phyloP scores from a whole-genome alignment of 2,113 vertebrate species.

The Atrichornis clamosus region DNA sequence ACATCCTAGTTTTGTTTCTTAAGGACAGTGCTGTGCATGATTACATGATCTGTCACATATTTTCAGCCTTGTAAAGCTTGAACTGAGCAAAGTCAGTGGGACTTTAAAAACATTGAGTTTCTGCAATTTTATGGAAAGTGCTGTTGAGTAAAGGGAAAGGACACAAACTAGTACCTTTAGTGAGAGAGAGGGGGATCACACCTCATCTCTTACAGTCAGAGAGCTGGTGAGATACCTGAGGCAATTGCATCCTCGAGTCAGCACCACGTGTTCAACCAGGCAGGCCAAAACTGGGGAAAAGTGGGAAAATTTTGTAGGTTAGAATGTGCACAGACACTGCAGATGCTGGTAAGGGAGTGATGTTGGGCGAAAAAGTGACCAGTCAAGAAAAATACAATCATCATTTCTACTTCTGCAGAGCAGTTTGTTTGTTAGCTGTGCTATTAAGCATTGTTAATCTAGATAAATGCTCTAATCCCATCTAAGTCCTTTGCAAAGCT shows the following conservation, averaged over 20 bases:
- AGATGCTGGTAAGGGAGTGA: background rate
- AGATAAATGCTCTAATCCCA: conserved; percentile 21
- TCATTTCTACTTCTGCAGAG: background rate
- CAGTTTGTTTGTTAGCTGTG: background rate
- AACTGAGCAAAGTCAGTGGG: background rate
- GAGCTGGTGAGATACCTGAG: background rate
- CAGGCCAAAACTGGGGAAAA: background rate
- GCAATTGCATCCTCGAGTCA: background rate
- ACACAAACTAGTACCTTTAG: background rate
- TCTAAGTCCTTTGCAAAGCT: background rate
- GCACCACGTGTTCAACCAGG: background rate
- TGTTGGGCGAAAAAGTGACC: background rate
- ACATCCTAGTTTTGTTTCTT: background rate
- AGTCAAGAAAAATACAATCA: background rate
- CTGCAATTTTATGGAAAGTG: background rate
- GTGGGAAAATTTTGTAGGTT: background rate
- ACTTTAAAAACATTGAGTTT: background rate
- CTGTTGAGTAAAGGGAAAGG: background rate
- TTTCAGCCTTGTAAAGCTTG: background rate
- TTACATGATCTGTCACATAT: background rate
- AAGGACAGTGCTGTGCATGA: background rate
- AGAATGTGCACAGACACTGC: background rate
- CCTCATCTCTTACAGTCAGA: background rate
- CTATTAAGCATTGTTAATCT: background rate
- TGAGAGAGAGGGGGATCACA: background rate